phyloP scores from a whole-genome alignment of 1,140 invertebrate genomes.

The Magallana gigas region DNA sequence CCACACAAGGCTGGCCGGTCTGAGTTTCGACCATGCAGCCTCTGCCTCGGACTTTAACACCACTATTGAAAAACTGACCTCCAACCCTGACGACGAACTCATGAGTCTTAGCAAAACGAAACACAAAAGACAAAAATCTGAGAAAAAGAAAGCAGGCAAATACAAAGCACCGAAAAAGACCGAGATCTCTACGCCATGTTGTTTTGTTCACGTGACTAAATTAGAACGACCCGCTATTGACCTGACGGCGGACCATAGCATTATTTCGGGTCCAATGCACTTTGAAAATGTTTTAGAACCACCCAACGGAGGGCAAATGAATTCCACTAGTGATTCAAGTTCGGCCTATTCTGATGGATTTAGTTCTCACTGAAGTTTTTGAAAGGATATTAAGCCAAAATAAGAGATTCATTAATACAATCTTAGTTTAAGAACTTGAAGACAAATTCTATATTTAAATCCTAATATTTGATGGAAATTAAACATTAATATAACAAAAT shows the following conservation, averaged over 20 bases:
- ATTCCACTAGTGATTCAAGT: slow-evolving; percentile 3
- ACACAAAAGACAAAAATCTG: slow-evolving; percentile 80
- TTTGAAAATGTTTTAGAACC: slow-evolving; percentile 44
- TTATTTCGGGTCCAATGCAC: slow-evolving; percentile 42
- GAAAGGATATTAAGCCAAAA: too few relatives aligned
- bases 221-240: slow-evolving; percentile 83
- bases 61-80: slow-evolving; percentile 86
- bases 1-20: slow-evolving; percentile 82
- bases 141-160: slow-evolving; percentile 71
- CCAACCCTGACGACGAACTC: slow-evolving; percentile 89
- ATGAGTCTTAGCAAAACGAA: slow-evolving; percentile 82
- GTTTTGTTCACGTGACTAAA: slow-evolving; percentile 91
- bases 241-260: slow-evolving; percentile 33
- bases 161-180: slow-evolving; percentile 85
- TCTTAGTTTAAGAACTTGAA: too few relatives aligned
- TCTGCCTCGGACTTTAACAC: slow-evolving; percentile 86
- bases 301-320: slow-evolving; percentile 17
- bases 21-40: slow-evolving; percentile 88
- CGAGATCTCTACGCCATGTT: slow-evolving; percentile 92
- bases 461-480: too few relatives aligned
- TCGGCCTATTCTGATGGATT: neutral
- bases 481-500: too few relatives aligned
- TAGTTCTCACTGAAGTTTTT: too few relatives aligned
- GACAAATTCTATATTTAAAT: too few relatives aligned
- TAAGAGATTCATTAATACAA: too few relatives aligned